These are phyloP conservation scores for Paradisaea rubra DNA, from an alignment of 2,113 vertebrate genomes.

Conservation along the genomic window DNA sequence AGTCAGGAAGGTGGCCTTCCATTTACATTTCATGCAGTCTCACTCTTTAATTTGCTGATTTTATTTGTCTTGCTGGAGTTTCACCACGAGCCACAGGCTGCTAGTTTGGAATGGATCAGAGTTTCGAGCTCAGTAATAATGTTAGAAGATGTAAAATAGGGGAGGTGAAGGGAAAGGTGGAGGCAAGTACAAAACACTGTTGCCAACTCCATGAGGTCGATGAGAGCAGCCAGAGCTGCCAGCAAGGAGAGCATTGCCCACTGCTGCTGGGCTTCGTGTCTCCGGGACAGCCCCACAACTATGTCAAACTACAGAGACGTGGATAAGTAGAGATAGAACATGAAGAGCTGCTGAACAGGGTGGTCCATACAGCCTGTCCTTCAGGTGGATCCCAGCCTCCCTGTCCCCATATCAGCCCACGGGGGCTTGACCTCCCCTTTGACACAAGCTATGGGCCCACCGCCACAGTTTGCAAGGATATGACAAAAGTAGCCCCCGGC, in stretches of 20 bases:
- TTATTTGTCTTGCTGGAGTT: not conserved
- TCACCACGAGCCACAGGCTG: not conserved
- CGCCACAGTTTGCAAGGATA: not conserved
- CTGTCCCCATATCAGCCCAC: rapidly evolving
- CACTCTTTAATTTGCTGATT: not conserved
- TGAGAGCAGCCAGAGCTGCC: not conserved
- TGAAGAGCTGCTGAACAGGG: not conserved
- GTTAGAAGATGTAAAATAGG: not conserved
- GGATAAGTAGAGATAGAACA: not conserved
- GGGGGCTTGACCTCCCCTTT: not conserved
- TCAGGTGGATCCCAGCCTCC: not conserved
- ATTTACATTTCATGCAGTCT: not conserved
- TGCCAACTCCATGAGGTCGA: not conserved
- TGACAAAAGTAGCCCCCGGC: not conserved
- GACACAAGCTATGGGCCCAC: not conserved
- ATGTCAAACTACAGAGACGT: rapidly evolving
- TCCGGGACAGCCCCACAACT: not conserved
- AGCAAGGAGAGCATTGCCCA: not conserved
- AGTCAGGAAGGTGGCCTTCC: not conserved
- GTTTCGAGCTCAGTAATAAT: not conserved
- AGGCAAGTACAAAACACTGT: not conserved
- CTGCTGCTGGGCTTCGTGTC: not conserved
- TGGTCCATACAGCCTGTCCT: not conserved
- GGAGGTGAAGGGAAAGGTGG: not conserved
- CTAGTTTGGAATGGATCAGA: not conserved